Evolutionary conservation across 2,888 invertebrate species (phyloP).

Genomic region (Bombylius major): DNA sequence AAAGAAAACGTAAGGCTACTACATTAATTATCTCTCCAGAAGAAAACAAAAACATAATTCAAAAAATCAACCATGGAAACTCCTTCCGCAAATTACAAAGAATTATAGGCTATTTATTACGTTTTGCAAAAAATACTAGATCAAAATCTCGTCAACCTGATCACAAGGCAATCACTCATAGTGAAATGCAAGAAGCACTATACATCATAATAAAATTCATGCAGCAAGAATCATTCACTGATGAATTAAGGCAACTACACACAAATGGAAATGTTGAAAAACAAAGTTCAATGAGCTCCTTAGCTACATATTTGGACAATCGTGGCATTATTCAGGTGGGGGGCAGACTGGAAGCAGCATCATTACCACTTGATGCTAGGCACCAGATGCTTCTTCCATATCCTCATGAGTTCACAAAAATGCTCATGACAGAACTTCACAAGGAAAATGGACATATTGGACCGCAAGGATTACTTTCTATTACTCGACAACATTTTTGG

Average conservation of each 20-base stretch:
- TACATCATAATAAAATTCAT: too few species aligned
- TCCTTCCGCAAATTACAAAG: too few species aligned
- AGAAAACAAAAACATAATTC: too few species aligned
- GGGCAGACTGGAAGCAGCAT: conserved; percentile 15
- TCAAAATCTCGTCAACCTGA: too few species aligned
- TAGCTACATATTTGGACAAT: conserved; percentile 15
- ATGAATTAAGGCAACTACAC: not conserved
- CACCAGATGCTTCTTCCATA: conserved; percentile 19
- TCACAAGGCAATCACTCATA: too few species aligned
- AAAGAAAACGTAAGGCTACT: too few species aligned
- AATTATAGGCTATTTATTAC: too few species aligned
- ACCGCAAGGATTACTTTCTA: conserved; percentile 1
- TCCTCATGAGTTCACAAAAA: conserved; percentile 6
- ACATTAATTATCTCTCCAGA: too few species aligned
- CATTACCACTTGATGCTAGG: conserved; percentile 12
- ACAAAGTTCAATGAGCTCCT: not conserved
- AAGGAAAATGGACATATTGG: not conserved
- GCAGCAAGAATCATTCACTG: not conserved
- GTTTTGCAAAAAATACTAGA: too few species aligned
- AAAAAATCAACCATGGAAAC: too few species aligned
- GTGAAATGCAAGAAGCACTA: too few species aligned
- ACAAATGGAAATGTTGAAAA: not conserved
- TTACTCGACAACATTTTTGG: conserved; percentile 17
- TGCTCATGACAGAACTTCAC: conserved; percentile 8
- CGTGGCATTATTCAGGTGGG: conserved; percentile 20